Conservation (phyloP, 2,113 vertebrate species). For the Cheilinus undulatus region DNA sequence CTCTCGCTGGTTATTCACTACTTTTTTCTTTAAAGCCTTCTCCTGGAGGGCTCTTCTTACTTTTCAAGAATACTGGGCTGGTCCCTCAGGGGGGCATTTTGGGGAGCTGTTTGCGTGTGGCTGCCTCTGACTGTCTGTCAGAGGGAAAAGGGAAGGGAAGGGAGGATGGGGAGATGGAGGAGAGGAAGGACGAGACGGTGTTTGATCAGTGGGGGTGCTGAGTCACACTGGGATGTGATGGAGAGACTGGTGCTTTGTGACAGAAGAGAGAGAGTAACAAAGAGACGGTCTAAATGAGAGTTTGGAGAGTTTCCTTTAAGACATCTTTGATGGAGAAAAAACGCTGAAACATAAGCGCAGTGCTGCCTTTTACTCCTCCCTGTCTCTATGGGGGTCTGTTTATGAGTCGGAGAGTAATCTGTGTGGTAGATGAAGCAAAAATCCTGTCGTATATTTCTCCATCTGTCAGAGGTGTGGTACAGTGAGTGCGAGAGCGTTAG, state of each 20-base stretch:
- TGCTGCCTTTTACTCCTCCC: neutral
- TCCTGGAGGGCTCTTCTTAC: slow-evolving; percentile 45
- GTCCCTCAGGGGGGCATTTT: slow-evolving; percentile 52
- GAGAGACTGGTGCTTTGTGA: slow-evolving; percentile 45
- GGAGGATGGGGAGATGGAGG: slow-evolving; percentile 32
- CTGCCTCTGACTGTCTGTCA: slow-evolving; percentile 54
- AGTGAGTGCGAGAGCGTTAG: slow-evolving; percentile 10
- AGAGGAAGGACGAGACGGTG: slow-evolving; percentile 44
- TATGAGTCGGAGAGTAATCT: slow-evolving; percentile 34
- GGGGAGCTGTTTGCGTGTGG: slow-evolving; percentile 50
- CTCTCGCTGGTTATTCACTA: slow-evolving; percentile 51
- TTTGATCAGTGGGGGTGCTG: slow-evolving; percentile 69
- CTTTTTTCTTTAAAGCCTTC: slow-evolving; percentile 32
- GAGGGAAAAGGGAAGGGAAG: slow-evolving; percentile 15
- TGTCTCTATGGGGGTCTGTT: slow-evolving; percentile 33
- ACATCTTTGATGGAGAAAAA: slow-evolving; percentile 36
- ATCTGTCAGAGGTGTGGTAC: slow-evolving; percentile 50
- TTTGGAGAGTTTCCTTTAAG: slow-evolving; percentile 37
- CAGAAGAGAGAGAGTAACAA: slow-evolving; percentile 24
- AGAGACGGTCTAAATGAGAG: slow-evolving; percentile 45
- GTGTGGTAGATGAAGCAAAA: slow-evolving; percentile 51
- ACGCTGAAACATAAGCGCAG: slow-evolving; percentile 8
- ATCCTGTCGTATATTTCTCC: slow-evolving; percentile 43
- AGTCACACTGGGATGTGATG: slow-evolving; percentile 66
- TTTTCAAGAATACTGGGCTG: slow-evolving; percentile 57